Evolutionary conservation across 1,140 invertebrate genomes (phyloP).

Genomic region (Hyphantria cunea): DNA sequence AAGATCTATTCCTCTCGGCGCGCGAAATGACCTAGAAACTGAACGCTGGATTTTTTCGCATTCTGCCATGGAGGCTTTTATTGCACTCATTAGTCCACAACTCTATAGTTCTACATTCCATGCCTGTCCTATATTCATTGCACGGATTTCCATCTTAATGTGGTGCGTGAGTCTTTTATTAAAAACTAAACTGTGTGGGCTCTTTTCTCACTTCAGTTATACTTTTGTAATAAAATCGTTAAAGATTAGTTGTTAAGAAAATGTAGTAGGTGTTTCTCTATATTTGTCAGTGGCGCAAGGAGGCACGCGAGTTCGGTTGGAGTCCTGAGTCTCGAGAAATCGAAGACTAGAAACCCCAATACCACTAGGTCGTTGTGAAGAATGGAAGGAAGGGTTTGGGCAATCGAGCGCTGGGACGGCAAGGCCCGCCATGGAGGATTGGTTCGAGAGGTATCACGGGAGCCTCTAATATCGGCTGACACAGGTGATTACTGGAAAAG

Average conservation of each 20-base stretch:
- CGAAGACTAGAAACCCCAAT: too few species aligned
- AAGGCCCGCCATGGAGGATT: too few species aligned
- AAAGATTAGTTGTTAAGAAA: not conserved
- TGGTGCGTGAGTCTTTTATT: constrained; percentile 13
- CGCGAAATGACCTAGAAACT: constrained; percentile 31
- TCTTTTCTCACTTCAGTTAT: constrained; percentile 2
- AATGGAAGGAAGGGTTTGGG: too few species aligned
- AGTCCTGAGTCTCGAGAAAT: too few species aligned
- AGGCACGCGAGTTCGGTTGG: too few species aligned
- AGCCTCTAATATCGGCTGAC: too few species aligned
- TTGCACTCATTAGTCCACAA: constrained; percentile 33
- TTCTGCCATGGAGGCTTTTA: constrained; percentile 26
- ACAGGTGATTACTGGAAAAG: too few species aligned
- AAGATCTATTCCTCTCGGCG: constrained; percentile 27
- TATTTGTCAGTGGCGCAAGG: too few species aligned
- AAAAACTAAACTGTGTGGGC: not conserved
- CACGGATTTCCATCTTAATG: constrained; percentile 5
- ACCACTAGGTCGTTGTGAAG: too few species aligned
- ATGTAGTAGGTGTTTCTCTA: too few species aligned
- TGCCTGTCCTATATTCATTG: constrained; percentile 20
- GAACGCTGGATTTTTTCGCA: constrained; percentile 31
- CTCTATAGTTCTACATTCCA: constrained; percentile 25
- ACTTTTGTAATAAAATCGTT: not conserved
- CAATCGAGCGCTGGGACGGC: too few species aligned
- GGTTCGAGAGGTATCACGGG: too few species aligned